Evolutionary conservation across 2,113 vertebrate genomes (phyloP).

Genomic region (Symphodus melops): DNA sequence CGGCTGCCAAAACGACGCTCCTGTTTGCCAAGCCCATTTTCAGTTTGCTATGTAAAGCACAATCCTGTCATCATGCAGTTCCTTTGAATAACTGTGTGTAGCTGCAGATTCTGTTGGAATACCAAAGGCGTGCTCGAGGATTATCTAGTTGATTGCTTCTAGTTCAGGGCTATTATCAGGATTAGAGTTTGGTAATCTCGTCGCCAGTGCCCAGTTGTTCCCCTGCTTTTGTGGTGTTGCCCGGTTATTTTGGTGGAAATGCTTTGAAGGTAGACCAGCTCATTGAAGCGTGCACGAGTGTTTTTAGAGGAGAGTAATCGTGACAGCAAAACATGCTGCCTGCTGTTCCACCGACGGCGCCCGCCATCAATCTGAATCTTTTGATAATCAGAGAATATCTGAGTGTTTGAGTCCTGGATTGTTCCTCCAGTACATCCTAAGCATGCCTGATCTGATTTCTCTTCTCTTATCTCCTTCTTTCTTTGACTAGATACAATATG

Average conservation of each 20-base stretch:
- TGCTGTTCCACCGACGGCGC: neutral
- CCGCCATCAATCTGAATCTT: conserved; percentile 10
- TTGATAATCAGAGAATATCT: conserved; percentile 3
- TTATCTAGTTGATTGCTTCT: conserved; percentile 25
- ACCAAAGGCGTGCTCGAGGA: neutral
- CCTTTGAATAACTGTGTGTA: neutral
- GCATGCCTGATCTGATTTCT: too few species aligned
- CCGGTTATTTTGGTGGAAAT: neutral
- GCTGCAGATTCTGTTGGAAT: neutral
- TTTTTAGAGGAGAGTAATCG: neutral
- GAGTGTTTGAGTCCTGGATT: conserved; percentile 12
- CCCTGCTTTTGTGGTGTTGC: conserved; percentile 2
- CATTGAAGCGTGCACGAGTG: neutral
- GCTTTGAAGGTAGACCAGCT: neutral
- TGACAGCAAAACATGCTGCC: neutral
- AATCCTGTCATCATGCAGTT: neutral
- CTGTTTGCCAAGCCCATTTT: neutral
- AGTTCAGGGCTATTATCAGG: conserved; percentile 27
- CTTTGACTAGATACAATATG: conserved; percentile 63
- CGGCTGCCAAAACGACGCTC: neutral
- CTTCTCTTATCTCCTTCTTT: conserved; percentile 15
- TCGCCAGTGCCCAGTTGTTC: neutral
- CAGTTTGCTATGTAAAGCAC: neutral
- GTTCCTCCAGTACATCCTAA: too few species aligned
- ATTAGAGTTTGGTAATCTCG: conserved; percentile 21